These are phyloP conservation scores for Tiphia femorata DNA, from an alignment of 2,888 invertebrate genomes.

Conservation along the genomic window DNA sequence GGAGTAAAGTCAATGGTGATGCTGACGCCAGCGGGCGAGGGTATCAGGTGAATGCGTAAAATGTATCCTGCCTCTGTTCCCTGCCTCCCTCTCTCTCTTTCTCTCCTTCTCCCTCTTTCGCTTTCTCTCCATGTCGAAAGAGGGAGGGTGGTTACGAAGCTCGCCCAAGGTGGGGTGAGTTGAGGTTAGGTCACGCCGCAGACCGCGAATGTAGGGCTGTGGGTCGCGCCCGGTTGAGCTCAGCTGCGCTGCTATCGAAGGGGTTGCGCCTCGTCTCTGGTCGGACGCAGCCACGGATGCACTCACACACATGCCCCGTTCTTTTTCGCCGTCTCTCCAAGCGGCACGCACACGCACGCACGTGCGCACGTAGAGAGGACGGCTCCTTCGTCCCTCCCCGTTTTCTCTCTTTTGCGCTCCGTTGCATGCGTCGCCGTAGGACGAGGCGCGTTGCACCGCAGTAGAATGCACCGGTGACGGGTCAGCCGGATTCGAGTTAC, in stretches of 20 bases:
- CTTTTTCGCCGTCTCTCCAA: not conserved
- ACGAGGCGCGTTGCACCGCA: slow-evolving; percentile 12
- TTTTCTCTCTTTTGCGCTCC: slow-evolving; percentile 6
- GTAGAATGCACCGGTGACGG: slow-evolving; percentile 22
- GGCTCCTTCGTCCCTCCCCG: not conserved
- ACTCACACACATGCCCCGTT: not conserved
- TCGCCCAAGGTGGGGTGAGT: slow-evolving; percentile 49
- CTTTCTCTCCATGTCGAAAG: slow-evolving; percentile 9
- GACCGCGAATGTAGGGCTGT: slow-evolving; percentile 68
- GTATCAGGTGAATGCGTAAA: not conserved
- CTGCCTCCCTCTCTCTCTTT: too few relatives aligned
- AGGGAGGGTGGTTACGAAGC: slow-evolving; percentile 35
- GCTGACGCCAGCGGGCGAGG: too few relatives aligned
- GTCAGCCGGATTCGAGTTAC: slow-evolving; percentile 13
- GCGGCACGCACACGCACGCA: not conserved
- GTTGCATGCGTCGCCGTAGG: slow-evolving; percentile 2
- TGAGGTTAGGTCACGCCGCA: slow-evolving; percentile 65
- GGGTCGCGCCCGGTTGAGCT: slow-evolving; percentile 67
- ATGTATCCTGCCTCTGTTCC: not conserved
- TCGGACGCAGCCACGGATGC: slow-evolving; percentile 24
- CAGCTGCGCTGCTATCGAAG: slow-evolving; percentile 60
- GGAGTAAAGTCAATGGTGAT: too few relatives aligned
- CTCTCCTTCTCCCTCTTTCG: slow-evolving; percentile 9
- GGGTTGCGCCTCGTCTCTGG: slow-evolving; percentile 40
- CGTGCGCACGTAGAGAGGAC: not conserved